Base-by-base conservation (phyloP, 2,113 vertebrate genomes). In the Ictidomys tridecemlineatus region DNA sequence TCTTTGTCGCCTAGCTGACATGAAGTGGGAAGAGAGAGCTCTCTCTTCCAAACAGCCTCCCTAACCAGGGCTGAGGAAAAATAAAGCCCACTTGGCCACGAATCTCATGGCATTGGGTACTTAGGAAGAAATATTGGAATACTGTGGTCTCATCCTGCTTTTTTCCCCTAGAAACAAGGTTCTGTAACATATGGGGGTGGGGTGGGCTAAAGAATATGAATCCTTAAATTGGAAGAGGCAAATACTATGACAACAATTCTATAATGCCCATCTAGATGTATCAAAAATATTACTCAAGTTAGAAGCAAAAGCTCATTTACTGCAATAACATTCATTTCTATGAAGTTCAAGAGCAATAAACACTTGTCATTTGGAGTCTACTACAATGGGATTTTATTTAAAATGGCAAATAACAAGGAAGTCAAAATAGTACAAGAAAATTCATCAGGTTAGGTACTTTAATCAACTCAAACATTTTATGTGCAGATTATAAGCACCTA, bases 351-450 rank as follows among this genome's bases (percentile, higher is more conserved):
- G 24, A 74, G 78, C 17, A 88, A 70, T 89, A 88, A 97, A 48
- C 53, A 79, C n/a, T 63, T 53, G 48, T 87, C 48, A 95, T 85
- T 95, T 95, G 78, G 42, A 96, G 39, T 5, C 22, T 58, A 85
- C 14, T 74, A 73, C 12, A 87, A 84, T 77, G 72, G 76, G 37
- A 92, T 93, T 97, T 94, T 88, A 96, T 18, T 85, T 92, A 87
- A 90, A 92, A 58, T 16, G 89, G 48, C 18, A 88, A 94, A 93
- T 42, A 96, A 77, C 26, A 48, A 82, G 8, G 63, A 18, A 76
- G 24, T 85, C 67, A 91, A 94, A 20, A 94, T 32, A 85, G 95
- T 65, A 93, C 12, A 92, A 70, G 42, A 51, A 85, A 79, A 87
- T 84, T 96, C 17, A 93, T 56, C 51, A 92, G n/a, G 28, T 90